phyloP scores from a whole-genome alignment of 2,113 vertebrate genomes.

The Cettia cetti region DNA sequence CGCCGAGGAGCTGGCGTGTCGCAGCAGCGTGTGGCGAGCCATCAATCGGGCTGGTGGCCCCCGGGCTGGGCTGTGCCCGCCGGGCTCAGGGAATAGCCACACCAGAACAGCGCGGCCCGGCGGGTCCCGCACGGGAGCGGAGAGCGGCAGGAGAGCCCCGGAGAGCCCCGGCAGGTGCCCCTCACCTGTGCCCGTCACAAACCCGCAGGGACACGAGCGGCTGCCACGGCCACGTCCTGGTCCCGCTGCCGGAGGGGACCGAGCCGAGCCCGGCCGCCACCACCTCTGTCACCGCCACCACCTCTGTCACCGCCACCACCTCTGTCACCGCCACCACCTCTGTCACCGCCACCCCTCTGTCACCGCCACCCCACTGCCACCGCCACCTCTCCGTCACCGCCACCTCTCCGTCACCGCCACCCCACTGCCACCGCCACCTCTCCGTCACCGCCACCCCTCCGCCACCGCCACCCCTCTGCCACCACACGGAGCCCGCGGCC shows the following conservation, averaged over 20 bases:
- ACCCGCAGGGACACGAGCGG: background rate
- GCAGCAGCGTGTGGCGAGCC: background rate
- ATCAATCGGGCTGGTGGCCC: background rate
- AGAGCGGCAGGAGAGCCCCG: background rate
- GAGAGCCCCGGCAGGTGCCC: background rate
- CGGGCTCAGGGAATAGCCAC: rapidly evolving
- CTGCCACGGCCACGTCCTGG: background rate
- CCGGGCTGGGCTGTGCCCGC: background rate
- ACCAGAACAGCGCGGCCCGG: background rate
- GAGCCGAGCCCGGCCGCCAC: background rate
- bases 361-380: too few species aligned
- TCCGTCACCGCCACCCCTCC: too few species aligned
- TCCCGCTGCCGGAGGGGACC: background rate
- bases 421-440: too few species aligned
- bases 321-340: too few species aligned
- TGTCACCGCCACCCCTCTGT: too few species aligned
- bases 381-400: too few species aligned
- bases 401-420: too few species aligned
- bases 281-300: background rate
- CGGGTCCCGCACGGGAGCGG: background rate
- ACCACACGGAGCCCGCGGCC: background rate
- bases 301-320: too few species aligned
- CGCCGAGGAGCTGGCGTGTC: background rate
- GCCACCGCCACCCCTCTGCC: background rate
- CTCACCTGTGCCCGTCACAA: background rate